Evolutionary conservation across 2,888 invertebrate species (phyloP), one percentile per base, ranked within the genome.

Genomic region (Cerceris rybyensis): DNA sequence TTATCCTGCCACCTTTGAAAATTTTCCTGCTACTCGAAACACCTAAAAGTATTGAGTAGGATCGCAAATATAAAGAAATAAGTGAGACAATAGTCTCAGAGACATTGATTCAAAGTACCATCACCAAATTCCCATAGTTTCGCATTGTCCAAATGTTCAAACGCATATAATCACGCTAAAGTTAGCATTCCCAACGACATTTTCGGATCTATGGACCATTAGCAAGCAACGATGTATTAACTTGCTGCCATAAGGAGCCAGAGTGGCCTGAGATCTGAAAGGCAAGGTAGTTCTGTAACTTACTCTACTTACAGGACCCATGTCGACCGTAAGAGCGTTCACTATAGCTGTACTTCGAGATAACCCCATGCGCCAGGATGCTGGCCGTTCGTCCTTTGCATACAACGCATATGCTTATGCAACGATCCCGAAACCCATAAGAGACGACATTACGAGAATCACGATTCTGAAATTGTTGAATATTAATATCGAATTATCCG

Each of bases 271-370:
- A 54, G 79, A 60, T 67, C 69, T 72, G 69, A 67, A 54, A 70
- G 68, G 70, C 49, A 57, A 39, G 52, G 55, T 57, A 69, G 63
- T 64, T 52, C 58, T 55, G 28, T 64, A 84, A 78, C 72, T 81
- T 68, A 52, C 57, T 14, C 64, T 50, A 64, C 70, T 66, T 79
- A 80, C 64, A 60, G 71, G 66, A 78, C 78, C 65, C 80, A 64
- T 57, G 82, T 71, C 80, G 67, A 72, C 81, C 80, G 74, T 84
- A 82, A 83, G 82, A 75, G 75, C 78, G 68, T 73, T 83, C 69
- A 63, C 69, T 81, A 80, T 82, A 73, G 65, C 60, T 39, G 57
- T 61, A 72, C 28, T 28, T 28, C 28, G 28, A 84, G 86, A 86
- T 87, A 88, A 87, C 84, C 78, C 61, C 60, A 17, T 9, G 54